These are phyloP conservation scores for Gisinianus flammeolus DNA, from an alignment of 2,888 invertebrate genomes.

Conservation along the genomic window DNA sequence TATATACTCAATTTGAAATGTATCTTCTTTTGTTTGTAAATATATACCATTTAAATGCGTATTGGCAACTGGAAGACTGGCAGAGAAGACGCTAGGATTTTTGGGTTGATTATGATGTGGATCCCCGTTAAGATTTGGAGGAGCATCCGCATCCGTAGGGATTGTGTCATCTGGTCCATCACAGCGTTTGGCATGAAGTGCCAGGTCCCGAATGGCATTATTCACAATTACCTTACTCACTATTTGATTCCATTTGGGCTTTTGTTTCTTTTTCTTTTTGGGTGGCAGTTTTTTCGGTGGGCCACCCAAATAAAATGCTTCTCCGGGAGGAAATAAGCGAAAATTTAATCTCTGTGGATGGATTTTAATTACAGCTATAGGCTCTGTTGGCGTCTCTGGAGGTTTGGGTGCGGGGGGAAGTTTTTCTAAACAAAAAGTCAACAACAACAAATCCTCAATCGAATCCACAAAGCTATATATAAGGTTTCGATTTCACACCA, in stretches of 20 bases:
- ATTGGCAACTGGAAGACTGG: background rate
- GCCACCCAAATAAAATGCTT: background rate
- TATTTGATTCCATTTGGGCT: background rate
- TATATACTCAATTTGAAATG: too few relatives aligned
- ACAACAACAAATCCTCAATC: background rate
- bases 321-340: constrained; percentile 11
- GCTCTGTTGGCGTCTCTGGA: background rate
- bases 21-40: too few relatives aligned
- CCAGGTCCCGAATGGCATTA: background rate
- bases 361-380: background rate
- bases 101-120: background rate
- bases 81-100: background rate
- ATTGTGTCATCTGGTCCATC: background rate
- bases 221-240: background rate
- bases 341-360: constrained; percentile 2
- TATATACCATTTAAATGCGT: background rate
- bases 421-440: background rate
- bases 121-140: background rate
- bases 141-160: background rate
- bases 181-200: background rate
- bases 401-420: background rate
- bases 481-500: background rate
- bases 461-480: background rate
- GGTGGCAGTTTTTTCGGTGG: background rate
- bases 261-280: constrained; percentile 3